These are phyloP conservation scores for Drosophila yooni DNA, from an alignment of 2,888 invertebrate genomes.

Conservation along the genomic window DNA sequence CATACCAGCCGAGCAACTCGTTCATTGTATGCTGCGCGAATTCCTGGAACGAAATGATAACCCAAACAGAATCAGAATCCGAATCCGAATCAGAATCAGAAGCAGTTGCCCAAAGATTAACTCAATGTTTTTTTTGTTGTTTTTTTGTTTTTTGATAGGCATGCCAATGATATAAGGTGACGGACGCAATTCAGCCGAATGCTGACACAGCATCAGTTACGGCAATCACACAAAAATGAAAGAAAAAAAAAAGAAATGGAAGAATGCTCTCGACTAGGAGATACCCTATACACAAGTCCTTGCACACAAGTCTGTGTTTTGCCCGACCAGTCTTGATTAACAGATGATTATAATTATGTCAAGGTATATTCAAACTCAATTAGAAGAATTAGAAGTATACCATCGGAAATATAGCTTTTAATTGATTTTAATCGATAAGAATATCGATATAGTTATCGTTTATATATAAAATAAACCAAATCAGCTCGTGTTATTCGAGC, in stretches of 20 bases:
- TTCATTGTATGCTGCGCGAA: constrained; percentile 97
- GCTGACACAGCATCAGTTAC: constrained; percentile 50
- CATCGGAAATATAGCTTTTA: neutral
- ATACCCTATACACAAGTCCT: neutral
- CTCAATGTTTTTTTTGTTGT: neutral
- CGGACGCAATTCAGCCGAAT: constrained; percentile 28
- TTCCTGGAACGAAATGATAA: constrained; percentile 87
- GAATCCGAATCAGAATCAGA: neutral
- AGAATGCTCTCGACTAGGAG: neutral
- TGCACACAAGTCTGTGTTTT: neutral
- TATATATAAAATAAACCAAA: neutral
- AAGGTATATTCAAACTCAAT: neutral
- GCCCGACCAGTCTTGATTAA: neutral
- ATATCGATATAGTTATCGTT: neutral
- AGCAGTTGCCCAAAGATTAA: constrained; percentile 10
- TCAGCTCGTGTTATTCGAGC: neutral
- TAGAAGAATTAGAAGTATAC: neutral
- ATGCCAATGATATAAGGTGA: constrained; percentile 12
- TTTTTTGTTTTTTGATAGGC: neutral
- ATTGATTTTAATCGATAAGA: neutral
- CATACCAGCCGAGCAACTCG: constrained; percentile 96
- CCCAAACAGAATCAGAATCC: neutral
- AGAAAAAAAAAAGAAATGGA: neutral
- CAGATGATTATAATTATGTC: neutral
- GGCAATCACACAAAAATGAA: neutral